phyloP scores from a whole-genome alignment of 2,888 invertebrate species.

The Crossocerus cetratus region DNA sequence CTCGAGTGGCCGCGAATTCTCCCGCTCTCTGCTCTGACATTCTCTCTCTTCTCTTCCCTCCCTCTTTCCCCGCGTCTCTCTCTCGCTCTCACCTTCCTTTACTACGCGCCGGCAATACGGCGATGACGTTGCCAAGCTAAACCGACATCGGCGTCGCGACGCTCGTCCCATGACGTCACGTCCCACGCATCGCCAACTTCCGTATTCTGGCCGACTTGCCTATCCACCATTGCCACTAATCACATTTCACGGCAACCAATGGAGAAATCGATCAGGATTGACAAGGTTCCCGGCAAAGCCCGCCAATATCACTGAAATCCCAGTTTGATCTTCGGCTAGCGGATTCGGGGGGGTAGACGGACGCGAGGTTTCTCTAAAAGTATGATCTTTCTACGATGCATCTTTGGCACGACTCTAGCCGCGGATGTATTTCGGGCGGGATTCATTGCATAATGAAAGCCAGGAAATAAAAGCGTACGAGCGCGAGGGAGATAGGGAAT shows the following conservation, averaged over 20 bases:
- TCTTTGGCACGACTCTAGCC: slow-evolving; percentile 39
- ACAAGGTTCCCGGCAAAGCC: no score
- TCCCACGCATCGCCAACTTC: background rate
- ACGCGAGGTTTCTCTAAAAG: background rate
- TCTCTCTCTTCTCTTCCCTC: background rate
- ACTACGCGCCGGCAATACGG: background rate
- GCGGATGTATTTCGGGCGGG: slow-evolving; percentile 32
- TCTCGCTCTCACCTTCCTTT: background rate
- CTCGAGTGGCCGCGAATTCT: slow-evolving; percentile 10
- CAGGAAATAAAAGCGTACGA: slow-evolving; percentile 25
- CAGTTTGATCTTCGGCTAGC: no score
- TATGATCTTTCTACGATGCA: slow-evolving; percentile 13
- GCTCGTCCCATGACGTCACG: background rate
- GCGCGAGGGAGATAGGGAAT: background rate
- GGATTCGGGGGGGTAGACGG: no score
- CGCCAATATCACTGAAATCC: no score
- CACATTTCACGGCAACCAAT: no score
- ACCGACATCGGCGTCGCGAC: background rate
- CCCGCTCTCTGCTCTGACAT: slow-evolving; percentile 10
- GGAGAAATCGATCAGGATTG: no score
- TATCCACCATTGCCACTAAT: background rate
- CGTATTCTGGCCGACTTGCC: background rate
- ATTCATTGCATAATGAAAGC: slow-evolving; percentile 27
- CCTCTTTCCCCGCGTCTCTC: background rate
- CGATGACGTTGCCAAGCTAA: background rate